Evolutionary conservation across 1,140 invertebrate species (phyloP).

Genomic region (Manduca sexta): DNA sequence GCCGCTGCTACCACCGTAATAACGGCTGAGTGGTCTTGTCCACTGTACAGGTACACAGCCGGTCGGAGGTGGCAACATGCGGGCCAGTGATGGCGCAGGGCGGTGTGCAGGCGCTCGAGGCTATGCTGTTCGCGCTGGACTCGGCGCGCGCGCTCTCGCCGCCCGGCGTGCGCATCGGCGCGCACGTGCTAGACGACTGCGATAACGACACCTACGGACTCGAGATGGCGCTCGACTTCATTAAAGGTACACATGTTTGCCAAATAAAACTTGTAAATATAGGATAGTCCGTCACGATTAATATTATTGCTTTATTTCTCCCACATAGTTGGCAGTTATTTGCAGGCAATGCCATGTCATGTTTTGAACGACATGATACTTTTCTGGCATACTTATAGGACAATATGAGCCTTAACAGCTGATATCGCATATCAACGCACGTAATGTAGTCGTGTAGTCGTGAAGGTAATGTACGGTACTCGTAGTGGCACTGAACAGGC

Average conservation of each 20-base stretch:
- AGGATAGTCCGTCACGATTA: background rate
- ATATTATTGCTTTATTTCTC: no score
- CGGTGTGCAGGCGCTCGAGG: constrained; percentile 91
- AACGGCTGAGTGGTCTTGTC: background rate
- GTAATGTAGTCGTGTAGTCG: no score
- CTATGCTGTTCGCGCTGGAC: constrained; percentile 94
- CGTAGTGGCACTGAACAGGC: no score
- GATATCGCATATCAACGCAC: no score
- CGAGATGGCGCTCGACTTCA: constrained; percentile 97
- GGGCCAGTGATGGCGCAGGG: constrained; percentile 96
- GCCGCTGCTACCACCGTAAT: no score
- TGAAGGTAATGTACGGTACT: no score
- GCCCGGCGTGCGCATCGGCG: constrained; percentile 87
- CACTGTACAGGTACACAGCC: constrained; percentile 77
- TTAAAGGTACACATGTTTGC: constrained; percentile 84
- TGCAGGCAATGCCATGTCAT: no score
- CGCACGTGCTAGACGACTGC: constrained; percentile 94
- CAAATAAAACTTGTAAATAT: background rate
- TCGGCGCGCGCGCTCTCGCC: constrained; percentile 52
- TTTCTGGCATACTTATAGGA: no score
- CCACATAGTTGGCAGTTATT: no score
- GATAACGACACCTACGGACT: constrained; percentile 97
- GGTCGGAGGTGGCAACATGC: constrained; percentile 87
- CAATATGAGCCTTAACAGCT: no score
- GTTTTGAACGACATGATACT: no score